phyloP scores from a whole-genome alignment of 1,140 invertebrate genomes.

The Charaxes varanes region DNA sequence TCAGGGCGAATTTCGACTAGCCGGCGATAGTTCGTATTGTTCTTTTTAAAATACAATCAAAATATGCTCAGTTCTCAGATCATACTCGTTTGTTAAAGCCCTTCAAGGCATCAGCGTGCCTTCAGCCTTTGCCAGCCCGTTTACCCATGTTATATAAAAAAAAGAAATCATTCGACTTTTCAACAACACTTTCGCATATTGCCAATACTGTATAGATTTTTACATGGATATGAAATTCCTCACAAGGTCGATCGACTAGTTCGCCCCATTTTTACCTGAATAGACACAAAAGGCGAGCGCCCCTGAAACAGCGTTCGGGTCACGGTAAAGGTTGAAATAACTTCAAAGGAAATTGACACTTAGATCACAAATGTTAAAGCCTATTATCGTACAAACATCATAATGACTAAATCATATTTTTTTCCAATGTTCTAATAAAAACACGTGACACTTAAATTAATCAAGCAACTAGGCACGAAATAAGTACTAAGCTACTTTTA shows the following conservation, averaged over 20 bases:
- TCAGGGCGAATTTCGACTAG: too few species aligned
- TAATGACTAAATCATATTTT: background rate
- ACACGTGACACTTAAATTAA: background rate
- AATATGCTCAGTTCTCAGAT: too few species aligned
- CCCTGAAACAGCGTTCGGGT: conserved; percentile 2
- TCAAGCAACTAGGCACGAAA: background rate
- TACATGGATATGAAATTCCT: background rate
- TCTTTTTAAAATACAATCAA: too few species aligned
- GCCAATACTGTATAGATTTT: too few species aligned
- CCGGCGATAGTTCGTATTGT: too few species aligned
- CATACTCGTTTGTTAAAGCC: too few species aligned
- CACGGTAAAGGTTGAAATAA: conserved; percentile 10
- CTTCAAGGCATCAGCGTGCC: too few species aligned
- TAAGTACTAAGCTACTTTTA: too few species aligned
- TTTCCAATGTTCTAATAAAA: background rate
- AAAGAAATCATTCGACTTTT: too few species aligned
- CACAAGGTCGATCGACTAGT: background rate
- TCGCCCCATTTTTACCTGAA: conserved; percentile 6
- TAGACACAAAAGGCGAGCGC: conserved; percentile 4
- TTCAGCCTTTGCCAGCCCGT: too few species aligned
- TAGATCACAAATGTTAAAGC: background rate
- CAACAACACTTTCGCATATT: too few species aligned
- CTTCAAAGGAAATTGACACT: background rate
- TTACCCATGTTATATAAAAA: too few species aligned
- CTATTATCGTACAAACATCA: background rate